Base-by-base conservation (phyloP, 1,140 invertebrate genomes). In the Metaphire vulgaris region DNA sequence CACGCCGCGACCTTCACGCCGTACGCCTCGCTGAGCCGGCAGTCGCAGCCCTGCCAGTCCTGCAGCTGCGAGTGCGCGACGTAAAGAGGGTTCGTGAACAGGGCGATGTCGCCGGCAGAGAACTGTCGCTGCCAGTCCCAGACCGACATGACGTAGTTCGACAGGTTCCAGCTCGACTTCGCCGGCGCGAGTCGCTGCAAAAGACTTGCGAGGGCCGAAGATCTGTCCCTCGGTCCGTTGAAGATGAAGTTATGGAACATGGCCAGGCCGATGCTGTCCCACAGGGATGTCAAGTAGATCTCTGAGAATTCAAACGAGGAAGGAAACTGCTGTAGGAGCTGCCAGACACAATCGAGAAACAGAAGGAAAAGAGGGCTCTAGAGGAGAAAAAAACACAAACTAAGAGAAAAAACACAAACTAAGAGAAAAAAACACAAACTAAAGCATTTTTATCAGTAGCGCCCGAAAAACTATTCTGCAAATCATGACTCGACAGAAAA, bases 331-430 rank as follows among this genome's bases (percentile, higher is more conserved):
- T 91, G 90, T 76, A 91, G 86, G 34, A 98, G 86, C 87, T 98
- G 96, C 92, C 93, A 96, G 69, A 93, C 91, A 86, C 94, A 95
- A 84, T 98, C 96, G 77, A 98, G 88, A 85, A 94, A 97, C 67
- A 98, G 83, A 30, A 97, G 89, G 83, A 97, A 95, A 66, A 97
- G 86, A 0, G 95, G 94, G 79, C 92, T 91, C 88, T 92, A 85
- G 75, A 85, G 86, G 33, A 76, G 80, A 78, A 74, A 29, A 74
- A 21, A 56, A 56, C 41, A 56, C 21, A 56, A 56, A n/a, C n/a
- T n/a, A n/a, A n/a, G n/a, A n/a, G n/a, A n/a, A n/a, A n/a, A n/a
- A n/a, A n/a, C n/a, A n/a, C n/a, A n/a, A n/a, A n/a, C n/a, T n/a
- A n/a, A n/a, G n/a, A n/a, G n/a, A 78, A 74, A 29, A 74, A 21